These are phyloP conservation scores for Diorhabda sublineata DNA, from an alignment of 1,140 invertebrate species.

Conservation along the genomic window DNA sequence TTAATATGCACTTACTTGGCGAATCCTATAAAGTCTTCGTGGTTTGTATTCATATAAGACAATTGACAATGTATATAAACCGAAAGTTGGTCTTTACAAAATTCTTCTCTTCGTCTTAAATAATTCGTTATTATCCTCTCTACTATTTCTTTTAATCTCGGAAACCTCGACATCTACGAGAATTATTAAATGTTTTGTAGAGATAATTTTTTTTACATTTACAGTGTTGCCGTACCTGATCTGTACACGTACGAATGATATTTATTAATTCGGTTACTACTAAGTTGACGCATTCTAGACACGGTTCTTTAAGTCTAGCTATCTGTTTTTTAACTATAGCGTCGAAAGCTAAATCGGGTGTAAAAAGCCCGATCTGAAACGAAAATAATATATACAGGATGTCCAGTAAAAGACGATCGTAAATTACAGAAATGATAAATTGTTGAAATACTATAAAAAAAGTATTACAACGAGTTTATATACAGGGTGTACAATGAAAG, in stretches of 20 bases:
- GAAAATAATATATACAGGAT: slow-evolving; percentile 6
- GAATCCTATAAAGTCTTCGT: slow-evolving; percentile 99
- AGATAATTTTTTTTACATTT: slow-evolving; percentile 1
- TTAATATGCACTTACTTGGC: slow-evolving; percentile 77
- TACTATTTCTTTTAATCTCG: slow-evolving; percentile 93
- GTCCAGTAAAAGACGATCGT: too few species aligned
- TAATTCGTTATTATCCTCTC: slow-evolving; percentile 94
- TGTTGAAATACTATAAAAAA: background rate
- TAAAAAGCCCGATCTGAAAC: slow-evolving; percentile 90
- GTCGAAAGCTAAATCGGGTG: slow-evolving; percentile 99
- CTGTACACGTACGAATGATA: slow-evolving; percentile 89
- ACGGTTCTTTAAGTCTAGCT: slow-evolving; percentile 90
- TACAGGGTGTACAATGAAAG: background rate
- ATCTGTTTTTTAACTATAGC: slow-evolving; percentile 99
- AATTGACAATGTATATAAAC: slow-evolving; percentile 94
- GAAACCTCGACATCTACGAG: slow-evolving; percentile 91
- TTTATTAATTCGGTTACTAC: slow-evolving; percentile 92
- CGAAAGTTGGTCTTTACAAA: slow-evolving; percentile 93
- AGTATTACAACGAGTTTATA: background rate
- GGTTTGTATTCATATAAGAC: slow-evolving; percentile 99
- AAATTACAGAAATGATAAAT: slow-evolving; percentile 3
- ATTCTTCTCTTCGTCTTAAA: slow-evolving; percentile 88
- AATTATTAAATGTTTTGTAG: background rate
- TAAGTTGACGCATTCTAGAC: slow-evolving; percentile 96
- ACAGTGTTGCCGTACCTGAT: slow-evolving; percentile 61